phyloP scores from a whole-genome alignment of 2,797 vertebrate genomes.

The Anguilla anguilla region DNA sequence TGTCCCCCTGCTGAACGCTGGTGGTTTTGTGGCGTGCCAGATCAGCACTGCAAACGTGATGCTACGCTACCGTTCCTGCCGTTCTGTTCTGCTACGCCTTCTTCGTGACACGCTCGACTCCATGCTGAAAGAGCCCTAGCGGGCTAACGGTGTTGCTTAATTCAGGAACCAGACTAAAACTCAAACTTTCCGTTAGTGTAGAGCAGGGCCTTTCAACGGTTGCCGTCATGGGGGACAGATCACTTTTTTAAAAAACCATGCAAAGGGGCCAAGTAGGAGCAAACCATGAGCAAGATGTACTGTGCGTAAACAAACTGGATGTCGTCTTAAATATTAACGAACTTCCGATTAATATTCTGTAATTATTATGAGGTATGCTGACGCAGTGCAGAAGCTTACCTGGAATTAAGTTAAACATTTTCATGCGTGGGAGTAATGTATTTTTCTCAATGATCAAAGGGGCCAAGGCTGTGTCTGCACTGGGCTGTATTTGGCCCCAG shows the following conservation, averaged over 20 bases:
- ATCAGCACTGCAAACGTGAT: not conserved
- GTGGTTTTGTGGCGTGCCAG: not conserved
- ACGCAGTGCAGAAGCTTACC: not conserved
- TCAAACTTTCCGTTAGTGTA: not conserved
- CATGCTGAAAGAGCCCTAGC: not conserved
- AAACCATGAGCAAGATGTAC: not conserved
- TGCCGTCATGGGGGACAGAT: not conserved
- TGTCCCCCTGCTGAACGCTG: not conserved
- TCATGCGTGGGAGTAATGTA: not conserved
- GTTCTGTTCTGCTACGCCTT: not conserved
- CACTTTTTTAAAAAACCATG: not conserved
- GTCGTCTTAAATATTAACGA: not conserved
- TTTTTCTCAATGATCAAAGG: slow-evolving; percentile 45
- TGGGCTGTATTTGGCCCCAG: not conserved
- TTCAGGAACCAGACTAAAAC: not conserved
- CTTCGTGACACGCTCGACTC: not conserved
- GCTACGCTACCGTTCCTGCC: not conserved
- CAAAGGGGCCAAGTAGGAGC: not conserved
- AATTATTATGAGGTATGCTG: not conserved
- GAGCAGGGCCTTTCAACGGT: too few relatives aligned
- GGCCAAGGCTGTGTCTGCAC: not conserved
- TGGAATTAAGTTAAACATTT: not conserved
- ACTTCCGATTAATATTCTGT: not conserved
- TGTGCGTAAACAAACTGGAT: not conserved
- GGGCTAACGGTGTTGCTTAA: too few relatives aligned